Conservation (phyloP, 23 tunicate genomes). For the Ciona savignyi region DNA sequence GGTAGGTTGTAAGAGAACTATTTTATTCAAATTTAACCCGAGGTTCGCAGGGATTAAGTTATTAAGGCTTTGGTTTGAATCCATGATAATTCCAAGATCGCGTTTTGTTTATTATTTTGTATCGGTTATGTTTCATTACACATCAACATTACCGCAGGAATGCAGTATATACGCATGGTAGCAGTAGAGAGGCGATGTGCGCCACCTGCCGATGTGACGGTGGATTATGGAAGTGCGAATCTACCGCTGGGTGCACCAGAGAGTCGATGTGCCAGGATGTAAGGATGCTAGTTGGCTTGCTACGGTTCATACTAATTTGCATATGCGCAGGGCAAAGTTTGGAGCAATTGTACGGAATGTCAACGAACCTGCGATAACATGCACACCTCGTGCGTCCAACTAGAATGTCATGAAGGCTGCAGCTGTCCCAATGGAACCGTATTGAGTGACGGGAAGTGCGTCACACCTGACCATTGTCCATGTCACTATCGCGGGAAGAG, state of each 20-base stretch:
- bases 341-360: constrained; percentile 91
- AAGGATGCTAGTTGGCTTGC: constrained; percentile 15
- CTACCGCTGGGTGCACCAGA: constrained; percentile 54
- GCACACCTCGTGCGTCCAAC: constrained; percentile 63
- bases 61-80: no score
- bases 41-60: no score
- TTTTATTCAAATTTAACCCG: no score
- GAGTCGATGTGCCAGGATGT: constrained; percentile 65
- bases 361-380: constrained; percentile 79
- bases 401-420: constrained; percentile 77
- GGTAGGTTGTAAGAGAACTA: no score
- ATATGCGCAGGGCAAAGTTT: constrained; percentile 42
- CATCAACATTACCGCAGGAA: constrained; percentile 27
- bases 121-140: no score
- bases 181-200: constrained; percentile 49
- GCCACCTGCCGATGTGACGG: constrained; percentile 51
- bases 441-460: constrained; percentile 46
- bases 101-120: no score
- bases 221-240: constrained; percentile 64
- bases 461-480: constrained; percentile 47
- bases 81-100: no score
- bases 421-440: constrained; percentile 73
- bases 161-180: constrained; percentile 54
- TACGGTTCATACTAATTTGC: no score
- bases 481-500: constrained; percentile 72